phyloP scores from a whole-genome alignment of 2,888 invertebrate genomes.

The Metopia argyrocephala region DNA sequence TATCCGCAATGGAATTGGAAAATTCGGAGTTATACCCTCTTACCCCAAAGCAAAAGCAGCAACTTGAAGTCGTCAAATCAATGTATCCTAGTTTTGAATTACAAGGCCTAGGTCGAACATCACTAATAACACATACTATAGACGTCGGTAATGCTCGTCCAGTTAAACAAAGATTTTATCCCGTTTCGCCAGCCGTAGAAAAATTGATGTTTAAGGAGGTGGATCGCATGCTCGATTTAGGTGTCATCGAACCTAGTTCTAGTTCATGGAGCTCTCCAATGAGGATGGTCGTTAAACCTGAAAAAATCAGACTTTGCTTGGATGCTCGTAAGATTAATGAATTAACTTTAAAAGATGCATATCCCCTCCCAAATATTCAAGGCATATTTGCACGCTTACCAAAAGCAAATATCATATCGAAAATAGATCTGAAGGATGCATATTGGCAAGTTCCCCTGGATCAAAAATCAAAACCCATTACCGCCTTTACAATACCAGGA shows the following conservation, averaged over 20 bases:
- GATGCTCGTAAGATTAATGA: constrained; percentile 29
- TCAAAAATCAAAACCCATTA: no score
- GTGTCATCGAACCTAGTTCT: constrained; percentile 68
- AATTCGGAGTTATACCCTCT: not conserved
- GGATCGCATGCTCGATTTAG: constrained; percentile 69
- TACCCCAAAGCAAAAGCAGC: not conserved
- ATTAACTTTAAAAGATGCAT: constrained; percentile 57
- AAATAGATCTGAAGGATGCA: no score
- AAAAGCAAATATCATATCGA: constrained; percentile 38
- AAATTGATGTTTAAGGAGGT: constrained; percentile 65
- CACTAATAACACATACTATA: constrained; percentile 48
- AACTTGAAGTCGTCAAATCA: constrained; percentile 6
- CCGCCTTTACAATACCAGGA: no score
- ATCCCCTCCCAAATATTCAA: constrained; percentile 59
- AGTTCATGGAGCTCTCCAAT: constrained; percentile 37
- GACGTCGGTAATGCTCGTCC: constrained; percentile 52
- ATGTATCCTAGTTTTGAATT: constrained; percentile 25
- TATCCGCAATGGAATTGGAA: not conserved
- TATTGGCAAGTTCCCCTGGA: no score
- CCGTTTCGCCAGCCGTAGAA: constrained; percentile 62
- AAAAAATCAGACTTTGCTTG: constrained; percentile 26
- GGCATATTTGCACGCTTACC: constrained; percentile 54
- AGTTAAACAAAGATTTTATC: constrained; percentile 60
- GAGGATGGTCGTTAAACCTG: constrained; percentile 37
- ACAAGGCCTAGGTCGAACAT: constrained; percentile 52